Conservation (phyloP, 2,888 invertebrate genomes). For the Diadromus collaris region DNA sequence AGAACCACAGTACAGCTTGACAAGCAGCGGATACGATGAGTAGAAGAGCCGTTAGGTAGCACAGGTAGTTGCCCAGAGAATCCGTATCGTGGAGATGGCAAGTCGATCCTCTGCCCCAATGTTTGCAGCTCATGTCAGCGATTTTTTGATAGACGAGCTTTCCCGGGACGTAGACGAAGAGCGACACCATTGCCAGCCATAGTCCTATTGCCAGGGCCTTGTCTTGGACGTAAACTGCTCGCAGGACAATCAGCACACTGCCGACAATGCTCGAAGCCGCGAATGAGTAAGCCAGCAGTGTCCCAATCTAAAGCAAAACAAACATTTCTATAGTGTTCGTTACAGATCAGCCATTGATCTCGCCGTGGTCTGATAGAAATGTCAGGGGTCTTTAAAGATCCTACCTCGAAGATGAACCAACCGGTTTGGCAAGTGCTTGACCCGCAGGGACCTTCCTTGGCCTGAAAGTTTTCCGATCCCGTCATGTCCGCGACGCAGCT, state of each 20-base stretch:
- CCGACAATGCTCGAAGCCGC: constrained; percentile 80
- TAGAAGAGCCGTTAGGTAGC: constrained; percentile 80
- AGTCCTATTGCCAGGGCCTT: constrained; percentile 84
- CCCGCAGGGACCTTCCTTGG: constrained; percentile 83
- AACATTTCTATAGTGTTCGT: not conserved
- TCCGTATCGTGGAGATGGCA: constrained; percentile 81
- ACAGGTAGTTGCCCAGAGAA: constrained; percentile 80
- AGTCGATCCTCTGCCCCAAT: constrained; percentile 79
- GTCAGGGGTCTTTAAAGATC: no score
- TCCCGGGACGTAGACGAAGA: constrained; percentile 84
- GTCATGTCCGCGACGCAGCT: constrained; percentile 78
- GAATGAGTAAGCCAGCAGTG: constrained; percentile 78
- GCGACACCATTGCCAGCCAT: constrained; percentile 81
- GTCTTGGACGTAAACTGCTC: constrained; percentile 83
- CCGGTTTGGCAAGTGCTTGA: constrained; percentile 80
- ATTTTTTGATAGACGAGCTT: constrained; percentile 84
- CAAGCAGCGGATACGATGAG: constrained; percentile 79
- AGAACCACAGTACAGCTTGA: constrained; percentile 80
- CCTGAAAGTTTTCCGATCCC: constrained; percentile 71
- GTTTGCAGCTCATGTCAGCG: constrained; percentile 80
- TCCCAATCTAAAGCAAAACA: constrained; percentile 74
- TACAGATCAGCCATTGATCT: not conserved
- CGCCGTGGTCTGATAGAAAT: not conserved
- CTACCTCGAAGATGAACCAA: constrained; percentile 80
- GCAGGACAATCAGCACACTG: constrained; percentile 81